Evolutionary conservation across 64 coral and sea anemone genomes (phyloP).

Genomic region (Dendrophyllia cribrosa): DNA sequence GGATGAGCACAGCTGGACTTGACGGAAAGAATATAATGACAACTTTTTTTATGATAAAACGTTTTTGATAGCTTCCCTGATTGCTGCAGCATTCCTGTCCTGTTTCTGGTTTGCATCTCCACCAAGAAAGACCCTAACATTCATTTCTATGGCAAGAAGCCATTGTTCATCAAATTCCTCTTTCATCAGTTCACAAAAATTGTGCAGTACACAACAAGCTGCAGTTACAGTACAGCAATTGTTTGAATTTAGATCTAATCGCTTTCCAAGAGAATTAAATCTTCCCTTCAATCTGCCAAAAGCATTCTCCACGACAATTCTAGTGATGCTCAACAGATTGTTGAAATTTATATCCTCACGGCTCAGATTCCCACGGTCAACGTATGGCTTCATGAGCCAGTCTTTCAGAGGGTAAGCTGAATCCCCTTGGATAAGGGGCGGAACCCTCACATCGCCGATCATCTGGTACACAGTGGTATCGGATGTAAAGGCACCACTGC

Average conservation of each 20-base stretch:
- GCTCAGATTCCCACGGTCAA: not conserved
- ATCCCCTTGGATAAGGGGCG: conserved; percentile 14
- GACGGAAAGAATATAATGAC: not conserved
- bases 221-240: not conserved
- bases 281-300: conserved; percentile 55
- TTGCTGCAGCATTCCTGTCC: conserved; percentile 33
- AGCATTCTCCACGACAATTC: conserved; percentile 34
- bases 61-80: conserved; percentile 34
- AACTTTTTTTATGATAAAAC: conserved; percentile 25
- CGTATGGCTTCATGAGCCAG: conserved; percentile 38
- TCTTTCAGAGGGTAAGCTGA: conserved; percentile 36
- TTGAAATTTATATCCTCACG: conserved; percentile 14
- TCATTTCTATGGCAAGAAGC: conserved; percentile 31
- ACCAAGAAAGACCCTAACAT: not conserved
- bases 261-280: conserved; percentile 21
- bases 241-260: not conserved
- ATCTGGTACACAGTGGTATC: conserved; percentile 3
- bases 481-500: not conserved
- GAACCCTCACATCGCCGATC: conserved; percentile 1
- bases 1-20: no score
- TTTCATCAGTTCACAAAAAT: conserved; percentile 45
- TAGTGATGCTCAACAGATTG: conserved; percentile 20
- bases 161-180: conserved; percentile 38
- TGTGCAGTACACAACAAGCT: conserved; percentile 52
- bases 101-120: conserved; percentile 1